phyloP scores from a whole-genome alignment of 2,888 invertebrate species.

The Nebria salina region DNA sequence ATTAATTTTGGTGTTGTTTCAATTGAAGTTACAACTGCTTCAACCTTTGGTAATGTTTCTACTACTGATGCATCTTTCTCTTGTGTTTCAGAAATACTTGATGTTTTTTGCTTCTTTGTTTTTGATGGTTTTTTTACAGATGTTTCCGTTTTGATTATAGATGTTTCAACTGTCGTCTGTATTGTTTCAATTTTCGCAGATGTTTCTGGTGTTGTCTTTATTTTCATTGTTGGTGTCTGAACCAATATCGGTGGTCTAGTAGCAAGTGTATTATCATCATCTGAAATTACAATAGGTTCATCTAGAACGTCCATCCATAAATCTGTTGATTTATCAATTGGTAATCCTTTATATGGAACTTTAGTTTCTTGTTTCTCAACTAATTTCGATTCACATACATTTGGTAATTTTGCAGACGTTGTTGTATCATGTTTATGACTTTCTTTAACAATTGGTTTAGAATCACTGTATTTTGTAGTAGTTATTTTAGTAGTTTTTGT shows the following conservation, averaged over 20 bases:
- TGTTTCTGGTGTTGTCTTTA: background rate
- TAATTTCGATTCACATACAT: background rate
- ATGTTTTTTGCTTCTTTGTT: conserved; percentile 48
- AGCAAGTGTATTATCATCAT: conserved; percentile 44
- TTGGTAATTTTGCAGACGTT: no score
- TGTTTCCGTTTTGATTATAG: conserved; percentile 21
- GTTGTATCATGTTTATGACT: no score
- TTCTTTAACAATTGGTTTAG: background rate
- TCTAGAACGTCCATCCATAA: conserved; percentile 58
- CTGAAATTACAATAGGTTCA: conserved; percentile 49
- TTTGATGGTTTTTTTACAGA: conserved; percentile 32
- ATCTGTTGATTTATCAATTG: conserved; percentile 52
- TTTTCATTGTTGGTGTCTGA: background rate
- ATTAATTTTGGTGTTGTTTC: no score
- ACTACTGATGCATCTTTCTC: conserved; percentile 5
- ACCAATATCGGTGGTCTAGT: background rate
- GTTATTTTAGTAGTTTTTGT: conserved; percentile 18
- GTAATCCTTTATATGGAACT: conserved; percentile 49
- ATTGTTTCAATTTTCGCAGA: conserved; percentile 54
- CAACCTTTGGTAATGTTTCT: conserved; percentile 13
- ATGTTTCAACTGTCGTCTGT: conserved; percentile 53
- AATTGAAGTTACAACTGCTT: background rate
- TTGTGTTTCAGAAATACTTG: conserved; percentile 48
- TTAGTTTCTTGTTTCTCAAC: conserved; percentile 17
- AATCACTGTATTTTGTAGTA: conserved; percentile 2